These are phyloP conservation scores for Drosophila nikananu DNA, from an alignment of 1,140 invertebrate genomes.

Conservation along the genomic window DNA sequence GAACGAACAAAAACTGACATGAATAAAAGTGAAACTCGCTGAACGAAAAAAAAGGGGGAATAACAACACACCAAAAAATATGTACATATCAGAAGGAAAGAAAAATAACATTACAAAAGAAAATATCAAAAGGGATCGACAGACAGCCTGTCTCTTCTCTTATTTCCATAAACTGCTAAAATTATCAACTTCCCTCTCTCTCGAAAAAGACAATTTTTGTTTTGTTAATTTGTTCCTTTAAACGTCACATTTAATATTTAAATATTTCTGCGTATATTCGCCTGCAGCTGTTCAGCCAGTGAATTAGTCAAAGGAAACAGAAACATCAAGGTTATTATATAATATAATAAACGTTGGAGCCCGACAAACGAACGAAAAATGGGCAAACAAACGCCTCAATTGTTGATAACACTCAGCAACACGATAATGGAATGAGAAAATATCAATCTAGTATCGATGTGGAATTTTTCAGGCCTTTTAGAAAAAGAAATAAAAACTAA, in stretches of 20 bases:
- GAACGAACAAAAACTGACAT: slow-evolving; percentile 30
- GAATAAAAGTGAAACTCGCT: slow-evolving; percentile 64
- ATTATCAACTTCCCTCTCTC: slow-evolving; percentile 59
- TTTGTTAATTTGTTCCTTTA: slow-evolving; percentile 18
- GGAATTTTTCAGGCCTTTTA: slow-evolving; percentile 4
- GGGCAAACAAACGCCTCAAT: slow-evolving; percentile 50
- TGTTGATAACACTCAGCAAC: slow-evolving; percentile 53
- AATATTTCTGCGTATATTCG: slow-evolving; percentile 58
- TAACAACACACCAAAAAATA: slow-evolving; percentile 28
- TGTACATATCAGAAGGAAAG: background rate
- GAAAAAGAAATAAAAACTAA: too few species aligned
- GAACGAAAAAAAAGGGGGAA: slow-evolving; percentile 56
- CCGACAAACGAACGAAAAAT: slow-evolving; percentile 37
- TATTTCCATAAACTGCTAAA: background rate
- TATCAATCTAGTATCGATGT: background rate
- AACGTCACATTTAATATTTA: background rate
- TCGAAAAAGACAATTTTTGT: slow-evolving; percentile 14
- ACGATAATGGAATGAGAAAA: slow-evolving; percentile 16
- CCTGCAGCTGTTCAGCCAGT: slow-evolving; percentile 61
- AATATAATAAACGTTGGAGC: slow-evolving; percentile 58
- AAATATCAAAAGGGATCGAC: background rate
- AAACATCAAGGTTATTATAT: slow-evolving; percentile 64
- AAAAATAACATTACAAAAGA: background rate
- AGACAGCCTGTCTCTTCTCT: slow-evolving; percentile 3
- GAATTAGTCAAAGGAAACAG: slow-evolving; percentile 50